These are phyloP conservation scores for Heliconius ismenius DNA, from an alignment of 2,888 invertebrate genomes.

Conservation along the genomic window DNA sequence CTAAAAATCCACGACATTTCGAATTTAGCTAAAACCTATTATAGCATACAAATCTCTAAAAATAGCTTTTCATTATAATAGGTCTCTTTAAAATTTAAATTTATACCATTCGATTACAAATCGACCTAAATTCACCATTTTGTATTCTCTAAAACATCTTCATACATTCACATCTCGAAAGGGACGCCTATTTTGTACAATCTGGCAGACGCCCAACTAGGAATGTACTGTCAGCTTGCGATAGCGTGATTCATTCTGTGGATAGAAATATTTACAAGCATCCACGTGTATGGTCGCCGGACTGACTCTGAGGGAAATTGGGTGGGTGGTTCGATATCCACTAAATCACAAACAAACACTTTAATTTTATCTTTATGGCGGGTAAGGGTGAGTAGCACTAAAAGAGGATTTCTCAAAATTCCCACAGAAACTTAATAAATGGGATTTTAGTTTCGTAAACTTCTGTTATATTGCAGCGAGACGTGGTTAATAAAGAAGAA, in stretches of 20 bases:
- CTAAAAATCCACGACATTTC: too few relatives aligned
- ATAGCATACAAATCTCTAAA: too few relatives aligned
- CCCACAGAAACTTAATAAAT: too few relatives aligned
- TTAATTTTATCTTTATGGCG: too few relatives aligned
- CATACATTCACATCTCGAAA: not conserved
- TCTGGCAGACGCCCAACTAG: slow-evolving; percentile 18
- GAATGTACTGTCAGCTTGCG: slow-evolving; percentile 10
- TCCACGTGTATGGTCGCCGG: not conserved
- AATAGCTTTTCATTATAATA: not conserved
- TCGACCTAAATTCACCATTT: slow-evolving; percentile 6
- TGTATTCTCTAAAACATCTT: slow-evolving; percentile 6
- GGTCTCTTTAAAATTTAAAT: not conserved
- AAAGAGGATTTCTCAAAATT: too few relatives aligned
- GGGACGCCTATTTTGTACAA: slow-evolving; percentile 15
- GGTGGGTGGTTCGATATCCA: too few relatives aligned
- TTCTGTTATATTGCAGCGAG: too few relatives aligned
- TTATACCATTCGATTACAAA: not conserved
- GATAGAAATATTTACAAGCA: not conserved
- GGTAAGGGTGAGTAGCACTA: too few relatives aligned
- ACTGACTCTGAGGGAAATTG: not conserved
- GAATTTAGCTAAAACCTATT: too few relatives aligned
- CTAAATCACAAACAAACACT: too few relatives aligned
- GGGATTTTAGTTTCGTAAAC: too few relatives aligned
- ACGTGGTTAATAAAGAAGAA: too few relatives aligned
- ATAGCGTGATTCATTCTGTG: slow-evolving; percentile 15